Base-by-base conservation (phyloP, 2,888 invertebrate genomes). In the Zaprionus obscuricornis region DNA sequence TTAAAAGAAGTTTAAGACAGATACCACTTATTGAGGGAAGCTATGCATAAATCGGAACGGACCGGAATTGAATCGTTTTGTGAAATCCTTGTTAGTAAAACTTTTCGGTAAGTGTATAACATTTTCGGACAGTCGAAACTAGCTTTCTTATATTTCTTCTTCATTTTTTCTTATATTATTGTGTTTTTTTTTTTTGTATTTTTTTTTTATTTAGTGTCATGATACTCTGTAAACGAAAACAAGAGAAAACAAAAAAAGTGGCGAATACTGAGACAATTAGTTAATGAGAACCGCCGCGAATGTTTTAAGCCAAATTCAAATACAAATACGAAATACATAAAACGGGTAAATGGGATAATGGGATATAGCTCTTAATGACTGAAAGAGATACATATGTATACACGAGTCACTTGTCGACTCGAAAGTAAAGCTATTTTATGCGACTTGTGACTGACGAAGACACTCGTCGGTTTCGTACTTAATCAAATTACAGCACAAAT, bases 401-500 rank as follows among this genome's bases (percentile, higher is more conserved):
- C 10, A 2, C 2, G 31, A 31, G n/a, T n/a, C n/a, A 31, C 10
- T 31, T 2, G 7, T 40, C 17, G 34, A 20, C 33, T 31, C 50
- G 36, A 62, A 8, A 27, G 10, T 4, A 10, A 59, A 50, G 14
- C n/a, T 46, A 66, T 62, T 59, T 55, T 52, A 17, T 16, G 14
- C 24, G 58, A 24, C n/a, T 50, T 47, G 31, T 34, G 50, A 36
- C 33, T 60, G 55, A 26, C 16, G 56, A 47, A 49, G 55, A 62
- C 67, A 55, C 29, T 59, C 57, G 27, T n/a, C 2, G 2, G 7
- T 37, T 52, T 51, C 50, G 58, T 63, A 58, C 67, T 63, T 78
- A 82, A 85, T 78, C 75, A 82, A 85, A 78, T 85, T 82, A 78
- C 70, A 72, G 59, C 65, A 58, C 71, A 76, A 85, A 85, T 85